Evolutionary conservation across 2,113 vertebrate genomes (phyloP), one percentile per base, ranked within the genome.

Genomic region (Paralichthys olivaceus): DNA sequence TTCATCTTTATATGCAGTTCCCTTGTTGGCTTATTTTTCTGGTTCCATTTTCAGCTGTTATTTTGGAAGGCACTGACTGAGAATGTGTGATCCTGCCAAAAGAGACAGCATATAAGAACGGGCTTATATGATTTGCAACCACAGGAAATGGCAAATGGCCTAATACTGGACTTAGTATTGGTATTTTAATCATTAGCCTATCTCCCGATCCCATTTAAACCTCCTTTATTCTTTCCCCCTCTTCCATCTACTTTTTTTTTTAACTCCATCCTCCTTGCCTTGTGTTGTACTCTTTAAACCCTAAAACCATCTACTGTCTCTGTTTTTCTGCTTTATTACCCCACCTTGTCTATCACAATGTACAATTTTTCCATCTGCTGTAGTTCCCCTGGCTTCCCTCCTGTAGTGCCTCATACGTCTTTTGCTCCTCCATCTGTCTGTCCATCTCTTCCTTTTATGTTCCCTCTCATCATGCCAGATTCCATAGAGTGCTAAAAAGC

Each of bases 271-370:
- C 45, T 47, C 45, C 34, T 37, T 11, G 2, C 34, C 34, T 37
- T 37, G 7, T 40, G 32, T 8, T 34, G 37, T 11, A 40, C 37
- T 40, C 37, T 40, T 49, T 49, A 49, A 49, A 49, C 15, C 45
- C 17, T 49, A 0, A 19, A 49, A 49, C 45, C 45, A 49, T 19
- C 7, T 17, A 15, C 17, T 49, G 45, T 7, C 45, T 49, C 15
- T 15, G 15, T 49, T 49, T 19, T 17, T 49, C 45, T 49, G n/a
- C 72, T 80, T 73, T 65, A 74, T 80, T 62, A 73, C 47, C 61
- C 73, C 56, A 63, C 67, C 32, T 29, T 74, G 61, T 81, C 79
- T 43, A 49, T 49, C 45, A 49, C 45, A 15, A 65, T 4, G 25
- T n/a, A 19, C 45, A 22, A 34, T 37, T 51, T 56, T 54, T 25